These are phyloP conservation scores for Lasioglossum leucozonium DNA, from an alignment of 2,888 invertebrate genomes.

Conservation along the genomic window DNA sequence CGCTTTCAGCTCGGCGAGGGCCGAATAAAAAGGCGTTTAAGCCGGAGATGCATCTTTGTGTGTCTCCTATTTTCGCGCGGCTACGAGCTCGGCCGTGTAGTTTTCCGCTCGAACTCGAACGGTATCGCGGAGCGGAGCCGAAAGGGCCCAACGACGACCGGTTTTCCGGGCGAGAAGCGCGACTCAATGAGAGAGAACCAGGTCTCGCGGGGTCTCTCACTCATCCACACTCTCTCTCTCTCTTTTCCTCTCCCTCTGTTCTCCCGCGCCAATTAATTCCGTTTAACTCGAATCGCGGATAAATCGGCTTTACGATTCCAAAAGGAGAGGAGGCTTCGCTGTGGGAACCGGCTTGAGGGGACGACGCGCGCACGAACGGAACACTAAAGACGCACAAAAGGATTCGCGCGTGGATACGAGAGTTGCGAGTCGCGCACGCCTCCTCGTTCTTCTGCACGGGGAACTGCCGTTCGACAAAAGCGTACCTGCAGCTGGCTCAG, in stretches of 20 bases:
- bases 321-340: neutral
- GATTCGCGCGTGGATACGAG: slow-evolving; percentile 3
- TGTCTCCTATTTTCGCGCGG: neutral
- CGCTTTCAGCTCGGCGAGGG: slow-evolving; percentile 4
- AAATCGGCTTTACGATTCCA: slow-evolving; percentile 43
- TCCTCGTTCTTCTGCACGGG: neutral
- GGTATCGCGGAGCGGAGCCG: slow-evolving; percentile 7
- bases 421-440: slow-evolving; percentile 9
- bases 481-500: neutral
- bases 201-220: neutral
- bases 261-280: slow-evolving; percentile 58
- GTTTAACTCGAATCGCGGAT: slow-evolving; percentile 34
- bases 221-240: no score
- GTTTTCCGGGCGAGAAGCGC: slow-evolving; percentile 34
- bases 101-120: slow-evolving; percentile 21
- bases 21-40: neutral
- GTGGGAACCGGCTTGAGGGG: slow-evolving; percentile 9
- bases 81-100: neutral
- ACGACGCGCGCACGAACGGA: neutral
- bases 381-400: slow-evolving; percentile 32
- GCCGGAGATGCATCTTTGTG: neutral
- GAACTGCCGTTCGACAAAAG: slow-evolving; percentile 3
- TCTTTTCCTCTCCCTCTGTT: neutral
- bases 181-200: slow-evolving; percentile 14
- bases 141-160: neutral